Conservation (phyloP, 92 coral and sea anemone genomes). For the Palythoa grandis region DNA sequence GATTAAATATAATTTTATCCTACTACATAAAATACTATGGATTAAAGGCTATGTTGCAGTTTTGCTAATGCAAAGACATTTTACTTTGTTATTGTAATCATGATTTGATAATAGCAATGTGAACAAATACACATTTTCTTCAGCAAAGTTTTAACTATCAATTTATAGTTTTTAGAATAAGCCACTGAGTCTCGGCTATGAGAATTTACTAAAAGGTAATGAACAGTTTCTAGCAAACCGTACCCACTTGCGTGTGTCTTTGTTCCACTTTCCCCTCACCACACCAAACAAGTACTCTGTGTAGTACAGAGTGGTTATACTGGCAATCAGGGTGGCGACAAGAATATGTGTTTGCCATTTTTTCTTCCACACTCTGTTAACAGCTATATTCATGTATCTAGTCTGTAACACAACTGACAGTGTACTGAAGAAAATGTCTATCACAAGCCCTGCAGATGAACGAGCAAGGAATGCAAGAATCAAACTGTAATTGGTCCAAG, state of each 20-base stretch:
- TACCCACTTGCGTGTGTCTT: conserved; percentile 1
- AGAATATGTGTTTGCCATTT: conserved; percentile 42
- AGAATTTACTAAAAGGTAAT: conserved; percentile 13
- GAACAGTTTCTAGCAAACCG: conserved; percentile 28
- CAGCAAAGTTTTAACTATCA: no score
- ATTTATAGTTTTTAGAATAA: no score
- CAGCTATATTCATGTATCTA: conserved; percentile 22
- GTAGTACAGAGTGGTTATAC: conserved; percentile 8
- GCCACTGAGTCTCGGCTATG: neutral
- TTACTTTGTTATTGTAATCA: no score
- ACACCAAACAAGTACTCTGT: conserved; percentile 31
- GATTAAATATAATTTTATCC: no score
- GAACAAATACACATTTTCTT: no score
- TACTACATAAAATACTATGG: no score
- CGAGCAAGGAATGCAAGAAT: conserved; percentile 48
- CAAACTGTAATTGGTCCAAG: conserved; percentile 41
- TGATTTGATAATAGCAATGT: no score
- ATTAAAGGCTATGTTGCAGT: no score
- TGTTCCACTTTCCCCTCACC: conserved; percentile 19
- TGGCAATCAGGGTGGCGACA: neutral
- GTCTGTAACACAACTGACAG: conserved; percentile 31
- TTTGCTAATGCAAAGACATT: no score
- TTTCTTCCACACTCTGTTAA: conserved; percentile 45
- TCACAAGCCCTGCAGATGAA: conserved; percentile 63
- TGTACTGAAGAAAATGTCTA: conserved; percentile 38